Conservation (phyloP, 2,797 vertebrate species). For the Netta rufina region DNA sequence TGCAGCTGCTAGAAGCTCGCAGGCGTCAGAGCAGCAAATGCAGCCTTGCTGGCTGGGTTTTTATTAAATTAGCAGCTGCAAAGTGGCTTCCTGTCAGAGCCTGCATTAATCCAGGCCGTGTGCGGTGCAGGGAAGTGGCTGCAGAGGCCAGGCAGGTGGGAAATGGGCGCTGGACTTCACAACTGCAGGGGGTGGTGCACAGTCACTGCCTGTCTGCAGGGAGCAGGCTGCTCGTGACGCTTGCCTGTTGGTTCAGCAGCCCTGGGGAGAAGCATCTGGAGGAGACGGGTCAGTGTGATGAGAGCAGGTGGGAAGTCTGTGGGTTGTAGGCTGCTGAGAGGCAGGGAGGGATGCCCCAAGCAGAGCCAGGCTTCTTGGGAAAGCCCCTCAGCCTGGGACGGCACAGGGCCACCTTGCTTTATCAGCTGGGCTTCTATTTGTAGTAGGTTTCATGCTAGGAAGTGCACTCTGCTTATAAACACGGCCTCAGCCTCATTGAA, state of each 20-base stretch:
- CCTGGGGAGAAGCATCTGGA: not conserved
- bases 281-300: not conserved
- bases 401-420: not conserved
- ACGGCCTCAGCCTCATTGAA: not conserved
- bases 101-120: not conserved
- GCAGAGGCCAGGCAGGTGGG: not conserved
- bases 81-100: not conserved
- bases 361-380: not conserved
- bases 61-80: not conserved
- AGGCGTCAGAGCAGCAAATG: not conserved
- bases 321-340: not conserved
- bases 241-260: not conserved
- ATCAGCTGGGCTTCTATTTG: not conserved
- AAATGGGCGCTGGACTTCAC: not conserved
- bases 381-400: not conserved
- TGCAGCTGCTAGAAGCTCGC: not conserved
- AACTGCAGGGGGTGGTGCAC: not conserved
- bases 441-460: accelerated
- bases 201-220: accelerated
- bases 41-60: not conserved
- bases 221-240: not conserved
- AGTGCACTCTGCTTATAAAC: accelerated
- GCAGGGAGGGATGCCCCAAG: not conserved
- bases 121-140: not conserved
- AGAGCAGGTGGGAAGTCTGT: not conserved